Evolutionary conservation across 2,113 vertebrate genomes (phyloP), one percentile per base, ranked within the genome.

Genomic region (Lophochroa leadbeateri): DNA sequence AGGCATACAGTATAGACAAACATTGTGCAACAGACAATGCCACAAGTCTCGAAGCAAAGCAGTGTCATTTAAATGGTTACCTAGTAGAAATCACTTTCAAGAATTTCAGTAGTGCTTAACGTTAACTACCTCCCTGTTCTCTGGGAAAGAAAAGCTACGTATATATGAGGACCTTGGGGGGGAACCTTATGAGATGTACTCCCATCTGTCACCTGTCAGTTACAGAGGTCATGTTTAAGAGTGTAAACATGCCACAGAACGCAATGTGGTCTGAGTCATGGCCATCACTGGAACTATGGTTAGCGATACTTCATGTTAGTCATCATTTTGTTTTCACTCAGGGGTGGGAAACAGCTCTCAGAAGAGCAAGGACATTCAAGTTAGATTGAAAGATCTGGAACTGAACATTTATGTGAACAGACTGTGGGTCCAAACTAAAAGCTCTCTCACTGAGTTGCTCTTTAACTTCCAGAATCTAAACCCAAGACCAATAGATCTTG

Each of bases 101-200:
- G 61, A 65, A 76, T 29, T 82, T 71, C 39, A 69, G 31, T 17
- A 71, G 35, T 49, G 19, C 23, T 75, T 60, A 60, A 29, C 1
- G 3, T 3, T 46, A 58, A 67, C 41, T 63, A 75, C 9, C 12
- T 82, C 17, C 6, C 19, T 24, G 8, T 18, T 70, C 16, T 24
- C 46, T 63, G 27, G 53, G 64, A 24, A 77, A 94, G 20, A 55
- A 93, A 77, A 75, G 6, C 10, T 55, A 8, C 9, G 19, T 47
- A 39, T 47, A 2, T 3, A 3, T 1, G 2, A 71, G 37, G 20
- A 16, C n/a, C 33, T 13, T 4, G 2, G 15, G 3, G 18, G 7
- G 2, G 5, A 9, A 8, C 5, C 35, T 72, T 31, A 9, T 25
- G 55, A 75, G 52, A 24, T 67, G 55, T 31, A 17, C 15, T 91